Percentiles rank a stretch among this genome's conserved stretches.
Conservation (phyloP, 2,797 vertebrate genomes). For the Lithobates sylvaticus region DNA sequence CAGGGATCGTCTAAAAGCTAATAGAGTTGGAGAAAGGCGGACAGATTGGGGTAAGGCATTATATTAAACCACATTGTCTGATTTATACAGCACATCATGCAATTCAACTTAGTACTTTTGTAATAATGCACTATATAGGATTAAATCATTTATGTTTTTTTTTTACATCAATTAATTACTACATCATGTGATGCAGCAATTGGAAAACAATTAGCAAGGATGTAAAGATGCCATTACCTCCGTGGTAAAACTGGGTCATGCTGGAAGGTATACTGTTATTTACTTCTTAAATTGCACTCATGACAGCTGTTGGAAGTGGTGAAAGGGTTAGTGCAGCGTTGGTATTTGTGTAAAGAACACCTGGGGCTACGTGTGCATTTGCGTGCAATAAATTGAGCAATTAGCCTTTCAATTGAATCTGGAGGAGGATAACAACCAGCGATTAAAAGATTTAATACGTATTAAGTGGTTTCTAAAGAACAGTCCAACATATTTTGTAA, state of each 20-base stretch:
- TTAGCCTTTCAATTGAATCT: constrained; percentile 63
- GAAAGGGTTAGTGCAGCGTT: constrained; percentile 42
- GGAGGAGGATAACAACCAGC: constrained; percentile 60
- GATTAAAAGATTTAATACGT: constrained; percentile 63
- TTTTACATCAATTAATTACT: constrained; percentile 5
- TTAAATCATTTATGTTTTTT: neutral
- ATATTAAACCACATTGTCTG: too few species aligned
- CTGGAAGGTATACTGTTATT: neutral
- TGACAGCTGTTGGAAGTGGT: neutral
- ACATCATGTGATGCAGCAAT: constrained; percentile 4
- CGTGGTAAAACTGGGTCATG: constrained; percentile 14
- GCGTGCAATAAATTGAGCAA: constrained; percentile 62
- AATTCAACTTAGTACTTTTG: too few species aligned
- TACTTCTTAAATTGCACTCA: neutral
- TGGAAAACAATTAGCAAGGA: constrained; percentile 7
- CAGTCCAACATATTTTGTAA: constrained; percentile 57
- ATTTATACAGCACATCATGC: too few species aligned
- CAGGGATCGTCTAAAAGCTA: too few species aligned
- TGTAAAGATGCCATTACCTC: neutral
- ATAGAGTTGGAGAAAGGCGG: too few species aligned
- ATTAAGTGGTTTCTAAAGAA: constrained; percentile 62
- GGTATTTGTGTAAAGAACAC: constrained; percentile 59
- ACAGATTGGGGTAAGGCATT: too few species aligned
- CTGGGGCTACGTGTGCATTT: constrained; percentile 62
- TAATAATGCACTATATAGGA: neutral